Evolutionary conservation across 2,888 invertebrate species (phyloP).

Genomic region (Allacma fusca): DNA sequence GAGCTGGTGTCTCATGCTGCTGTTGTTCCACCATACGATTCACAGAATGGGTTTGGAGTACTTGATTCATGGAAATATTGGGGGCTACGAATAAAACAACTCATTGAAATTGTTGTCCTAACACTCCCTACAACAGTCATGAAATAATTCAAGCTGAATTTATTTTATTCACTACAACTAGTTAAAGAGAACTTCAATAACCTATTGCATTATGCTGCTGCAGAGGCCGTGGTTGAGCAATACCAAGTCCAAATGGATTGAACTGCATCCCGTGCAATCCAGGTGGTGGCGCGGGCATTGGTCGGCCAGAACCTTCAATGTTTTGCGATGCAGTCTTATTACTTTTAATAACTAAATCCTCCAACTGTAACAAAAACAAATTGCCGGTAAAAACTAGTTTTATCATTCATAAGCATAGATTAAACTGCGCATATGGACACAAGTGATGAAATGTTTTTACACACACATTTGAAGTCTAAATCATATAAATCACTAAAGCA

Average conservation of each 20-base stretch:
- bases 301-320: constrained; percentile 25
- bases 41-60: not conserved
- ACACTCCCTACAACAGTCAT: too few species aligned
- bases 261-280: constrained; percentile 40
- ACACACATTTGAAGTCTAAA: too few species aligned
- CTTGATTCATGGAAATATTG: not conserved
- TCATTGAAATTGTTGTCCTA: too few species aligned
- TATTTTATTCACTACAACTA: too few species aligned
- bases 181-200: not conserved
- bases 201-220: constrained; percentile 37
- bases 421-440: too few species aligned
- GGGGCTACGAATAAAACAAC: not conserved
- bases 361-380: constrained; percentile 25
- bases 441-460: too few species aligned
- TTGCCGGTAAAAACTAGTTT: not conserved
- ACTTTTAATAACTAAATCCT: constrained; percentile 33
- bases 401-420: not conserved
- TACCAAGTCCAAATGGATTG: constrained; percentile 27
- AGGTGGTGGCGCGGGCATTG: constrained; percentile 36
- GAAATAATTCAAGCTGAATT: too few species aligned
- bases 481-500: too few species aligned
- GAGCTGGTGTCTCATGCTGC: not conserved
- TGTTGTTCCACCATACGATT: constrained; percentile 24
- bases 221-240: constrained; percentile 32
- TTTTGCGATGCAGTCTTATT: constrained; percentile 32